A percentile compares a stretch with the other conserved stretches of the same genome.
phyloP scores from a whole-genome alignment of 2,113 vertebrate species.

The Galbula dea region DNA sequence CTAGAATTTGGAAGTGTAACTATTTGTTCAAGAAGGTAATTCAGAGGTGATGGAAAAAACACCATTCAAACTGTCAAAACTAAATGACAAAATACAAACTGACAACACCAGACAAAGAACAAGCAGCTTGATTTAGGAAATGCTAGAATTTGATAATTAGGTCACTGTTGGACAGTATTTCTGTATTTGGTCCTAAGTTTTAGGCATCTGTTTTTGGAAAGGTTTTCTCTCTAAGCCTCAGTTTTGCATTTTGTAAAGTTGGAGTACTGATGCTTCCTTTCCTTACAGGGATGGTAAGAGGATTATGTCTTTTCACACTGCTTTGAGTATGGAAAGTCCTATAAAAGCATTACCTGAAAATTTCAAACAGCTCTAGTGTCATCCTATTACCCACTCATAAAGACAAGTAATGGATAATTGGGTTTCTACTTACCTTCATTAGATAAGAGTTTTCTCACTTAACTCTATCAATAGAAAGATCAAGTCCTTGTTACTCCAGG shows the following conservation, averaged over 20 bases:
- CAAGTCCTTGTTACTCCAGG: constrained; percentile 3
- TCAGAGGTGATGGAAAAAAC: neutral
- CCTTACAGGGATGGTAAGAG: neutral
- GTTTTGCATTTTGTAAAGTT: neutral
- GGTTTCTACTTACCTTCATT: constrained; percentile 14
- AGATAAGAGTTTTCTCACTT: constrained; percentile 33
- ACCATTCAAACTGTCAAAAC: neutral
- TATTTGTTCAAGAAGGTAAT: neutral
- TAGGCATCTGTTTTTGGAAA: neutral
- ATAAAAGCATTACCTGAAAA: neutral
- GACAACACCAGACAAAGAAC: neutral
- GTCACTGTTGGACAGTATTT: neutral
- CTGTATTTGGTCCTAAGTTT: neutral
- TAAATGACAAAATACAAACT: neutral
- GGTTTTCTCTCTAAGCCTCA: neutral
- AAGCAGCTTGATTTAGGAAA: neutral
- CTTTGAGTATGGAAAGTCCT: neutral
- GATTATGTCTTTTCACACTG: neutral
- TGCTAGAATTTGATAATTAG: neutral
- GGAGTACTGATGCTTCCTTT: neutral
- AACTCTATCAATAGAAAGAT: constrained; percentile 13
- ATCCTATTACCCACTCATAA: neutral
- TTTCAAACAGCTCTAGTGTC: neutral
- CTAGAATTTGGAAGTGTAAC: constrained; percentile 2
- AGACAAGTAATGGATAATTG: constrained; percentile 20